Base-by-base conservation (phyloP, 2,797 vertebrate species). In the Gorsachius magnificus region DNA sequence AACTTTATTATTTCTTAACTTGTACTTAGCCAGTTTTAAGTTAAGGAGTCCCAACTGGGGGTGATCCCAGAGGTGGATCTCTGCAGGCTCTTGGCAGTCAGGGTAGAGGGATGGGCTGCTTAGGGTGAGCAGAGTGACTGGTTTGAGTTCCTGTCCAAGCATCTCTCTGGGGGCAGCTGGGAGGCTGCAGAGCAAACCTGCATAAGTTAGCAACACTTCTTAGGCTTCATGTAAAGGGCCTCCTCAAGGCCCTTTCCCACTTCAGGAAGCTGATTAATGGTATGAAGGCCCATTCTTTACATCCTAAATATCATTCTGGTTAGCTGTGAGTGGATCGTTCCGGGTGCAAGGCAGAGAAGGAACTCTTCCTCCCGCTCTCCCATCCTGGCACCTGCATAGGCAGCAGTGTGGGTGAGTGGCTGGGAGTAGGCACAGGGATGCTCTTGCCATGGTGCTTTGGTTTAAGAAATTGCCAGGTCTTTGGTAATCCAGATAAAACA, bases 311-410 rank as follows among this genome's bases (percentile, higher is more conserved):
- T 18, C 1, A 0, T 38, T 81, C 26, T 65, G 24, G 17, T n/a
- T 85, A 56, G 41, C 51, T 57, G 15, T 28, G 51, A 83, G 53
- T 51, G 28, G 16, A 13, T 78, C 8, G 0, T 68, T 81, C 25
- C 16, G 10, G 31, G 12, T 56, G 36, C 28, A 48, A 38, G 25
- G 33, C 16, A 36, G 53, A 20, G 36, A 45, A 78, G 12, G 41
- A 43, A 16, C 41, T 57, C 20, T 61, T 74, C 21, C 19, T 84
- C 25, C 13, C 0, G 1, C 60, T 65, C 10, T 78, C 41, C 28
- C 0, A 0, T 41, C 28, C 17, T 26, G 21, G 18, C 4, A 3
- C 31, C 18, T 66, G 38, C 5, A 0, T 21, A 64, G 26, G 10
- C 13, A 4, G 33, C 75, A 50, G 15, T 21, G 28, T 35, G 58